Conservation (phyloP, 1,140 invertebrate species). For the Atta cephalotes region DNA sequence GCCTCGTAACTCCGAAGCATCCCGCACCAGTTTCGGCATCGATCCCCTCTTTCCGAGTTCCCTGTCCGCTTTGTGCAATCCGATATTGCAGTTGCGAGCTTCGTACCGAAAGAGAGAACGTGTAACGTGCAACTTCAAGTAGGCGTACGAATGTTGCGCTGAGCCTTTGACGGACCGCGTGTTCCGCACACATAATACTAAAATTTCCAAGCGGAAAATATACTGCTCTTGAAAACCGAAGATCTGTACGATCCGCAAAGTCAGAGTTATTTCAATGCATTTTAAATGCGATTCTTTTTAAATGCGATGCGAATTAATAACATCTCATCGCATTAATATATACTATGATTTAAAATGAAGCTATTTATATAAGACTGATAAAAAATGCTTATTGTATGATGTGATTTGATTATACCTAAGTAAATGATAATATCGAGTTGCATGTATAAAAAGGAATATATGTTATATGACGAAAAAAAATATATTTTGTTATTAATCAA, state of each 20-base stretch:
- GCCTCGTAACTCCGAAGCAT: conserved; percentile 66
- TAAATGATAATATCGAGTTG: too few species aligned
- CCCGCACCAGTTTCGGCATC: conserved; percentile 65
- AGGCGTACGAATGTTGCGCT: conserved; percentile 50
- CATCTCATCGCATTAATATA: background rate
- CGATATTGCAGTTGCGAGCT: conserved; percentile 66
- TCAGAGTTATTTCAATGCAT: conserved; percentile 21
- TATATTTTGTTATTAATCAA: background rate
- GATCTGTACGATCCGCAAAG: background rate
- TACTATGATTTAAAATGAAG: background rate
- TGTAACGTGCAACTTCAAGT: conserved; percentile 43
- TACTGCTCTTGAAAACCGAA: conserved; percentile 41
- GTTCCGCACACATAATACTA: conserved; percentile 48
- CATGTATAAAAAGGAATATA: background rate
- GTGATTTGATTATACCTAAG: too few species aligned
- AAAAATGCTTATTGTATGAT: background rate
- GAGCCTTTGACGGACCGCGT: conserved; percentile 62
- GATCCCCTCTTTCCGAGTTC: conserved; percentile 55
- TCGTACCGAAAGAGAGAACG: conserved; percentile 61
- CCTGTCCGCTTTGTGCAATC: conserved; percentile 68
- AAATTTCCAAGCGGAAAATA: conserved; percentile 63
- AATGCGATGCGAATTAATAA: background rate
- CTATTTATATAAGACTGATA: background rate
- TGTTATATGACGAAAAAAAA: background rate
- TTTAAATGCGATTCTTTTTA: background rate